These are phyloP conservation scores for Hololepta plana DNA, from an alignment of 2,888 invertebrate genomes.

Conservation along the genomic window DNA sequence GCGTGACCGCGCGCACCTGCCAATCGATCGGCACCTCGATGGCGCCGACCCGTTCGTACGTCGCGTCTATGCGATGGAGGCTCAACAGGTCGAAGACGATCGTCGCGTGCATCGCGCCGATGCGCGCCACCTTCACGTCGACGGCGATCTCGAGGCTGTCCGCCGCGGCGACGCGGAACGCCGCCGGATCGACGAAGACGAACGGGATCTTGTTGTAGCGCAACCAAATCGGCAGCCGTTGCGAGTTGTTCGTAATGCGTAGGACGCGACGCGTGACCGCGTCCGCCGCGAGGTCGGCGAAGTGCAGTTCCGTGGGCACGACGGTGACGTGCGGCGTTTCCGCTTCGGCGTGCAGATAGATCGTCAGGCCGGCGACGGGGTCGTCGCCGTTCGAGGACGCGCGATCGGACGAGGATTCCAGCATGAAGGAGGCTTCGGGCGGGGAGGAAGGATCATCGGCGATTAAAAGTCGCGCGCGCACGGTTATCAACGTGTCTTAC, in stretches of 20 bases:
- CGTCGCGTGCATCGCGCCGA: conserved; percentile 12
- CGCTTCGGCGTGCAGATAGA: conserved; percentile 7
- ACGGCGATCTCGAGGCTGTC: conserved; percentile 12
- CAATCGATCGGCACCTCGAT: conserved; percentile 9
- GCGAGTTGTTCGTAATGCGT: conserved; percentile 7
- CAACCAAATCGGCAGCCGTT: conserved; percentile 7
- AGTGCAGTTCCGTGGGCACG: conserved; percentile 6
- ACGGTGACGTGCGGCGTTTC: conserved; percentile 6
- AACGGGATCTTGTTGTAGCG: conserved; percentile 8
- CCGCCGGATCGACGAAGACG: conserved; percentile 9
- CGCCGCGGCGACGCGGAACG: conserved; percentile 16
- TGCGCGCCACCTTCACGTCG: conserved; percentile 12
- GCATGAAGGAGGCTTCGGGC: too few species aligned
- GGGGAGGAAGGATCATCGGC: too few species aligned
- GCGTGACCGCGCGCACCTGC: conserved; percentile 7
- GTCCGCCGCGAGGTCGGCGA: conserved; percentile 4
- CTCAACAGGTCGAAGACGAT: conserved; percentile 16
- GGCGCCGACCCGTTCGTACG: conserved; percentile 9
- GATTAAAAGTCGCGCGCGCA: too few species aligned
- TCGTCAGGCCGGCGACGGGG: too few species aligned
- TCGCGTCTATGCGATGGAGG: conserved; percentile 8
- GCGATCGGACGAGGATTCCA: too few species aligned
- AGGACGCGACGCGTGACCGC: conserved; percentile 5
- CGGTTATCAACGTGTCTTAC: too few species aligned
- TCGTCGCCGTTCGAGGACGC: too few species aligned